Evolutionary conservation across 1,140 invertebrate genomes (phyloP).

Genomic region (Eumeta japonica): DNA sequence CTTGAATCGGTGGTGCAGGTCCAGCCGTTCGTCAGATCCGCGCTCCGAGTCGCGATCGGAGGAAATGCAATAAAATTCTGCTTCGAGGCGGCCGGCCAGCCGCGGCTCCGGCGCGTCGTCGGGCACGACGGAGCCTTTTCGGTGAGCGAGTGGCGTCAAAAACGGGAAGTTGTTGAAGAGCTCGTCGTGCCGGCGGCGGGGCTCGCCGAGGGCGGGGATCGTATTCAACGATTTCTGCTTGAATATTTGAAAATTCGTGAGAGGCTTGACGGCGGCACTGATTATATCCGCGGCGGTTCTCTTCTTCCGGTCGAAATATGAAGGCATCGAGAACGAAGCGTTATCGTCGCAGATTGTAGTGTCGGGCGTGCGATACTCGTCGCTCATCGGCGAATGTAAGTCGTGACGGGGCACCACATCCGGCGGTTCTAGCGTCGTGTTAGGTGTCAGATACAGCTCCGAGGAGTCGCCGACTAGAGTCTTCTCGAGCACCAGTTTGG

Average conservation of each 20-base stretch:
- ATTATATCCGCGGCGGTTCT: slow-evolving; percentile 31
- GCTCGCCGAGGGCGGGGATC: slow-evolving; percentile 42
- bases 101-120: slow-evolving; percentile 23
- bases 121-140: slow-evolving; percentile 40
- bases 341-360: slow-evolving; percentile 22
- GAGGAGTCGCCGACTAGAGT: slow-evolving; percentile 29
- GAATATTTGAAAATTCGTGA: slow-evolving; percentile 50
- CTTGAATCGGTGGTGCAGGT: slow-evolving; percentile 31
- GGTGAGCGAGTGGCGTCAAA: slow-evolving; percentile 52
- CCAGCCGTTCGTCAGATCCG: slow-evolving; percentile 19
- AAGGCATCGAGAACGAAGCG: slow-evolving; percentile 44
- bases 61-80: slow-evolving; percentile 50
- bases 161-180: slow-evolving; percentile 55
- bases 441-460: slow-evolving; percentile 37
- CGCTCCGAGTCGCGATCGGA: slow-evolving; percentile 34
- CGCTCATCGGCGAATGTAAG: slow-evolving; percentile 25
- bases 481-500: slow-evolving; percentile 34
- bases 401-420: slow-evolving; percentile 36
- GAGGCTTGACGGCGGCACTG: slow-evolving; percentile 37
- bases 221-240: slow-evolving; percentile 55
- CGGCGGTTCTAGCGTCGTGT: slow-evolving; percentile 31
- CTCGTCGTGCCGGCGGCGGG: slow-evolving; percentile 33
- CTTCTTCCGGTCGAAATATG: slow-evolving; percentile 50
- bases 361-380: slow-evolving; percentile 44
- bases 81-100: slow-evolving; percentile 45